Evolutionary conservation across 2,888 invertebrate genomes (phyloP).

Genomic region (Siphlonurus alternatus): DNA sequence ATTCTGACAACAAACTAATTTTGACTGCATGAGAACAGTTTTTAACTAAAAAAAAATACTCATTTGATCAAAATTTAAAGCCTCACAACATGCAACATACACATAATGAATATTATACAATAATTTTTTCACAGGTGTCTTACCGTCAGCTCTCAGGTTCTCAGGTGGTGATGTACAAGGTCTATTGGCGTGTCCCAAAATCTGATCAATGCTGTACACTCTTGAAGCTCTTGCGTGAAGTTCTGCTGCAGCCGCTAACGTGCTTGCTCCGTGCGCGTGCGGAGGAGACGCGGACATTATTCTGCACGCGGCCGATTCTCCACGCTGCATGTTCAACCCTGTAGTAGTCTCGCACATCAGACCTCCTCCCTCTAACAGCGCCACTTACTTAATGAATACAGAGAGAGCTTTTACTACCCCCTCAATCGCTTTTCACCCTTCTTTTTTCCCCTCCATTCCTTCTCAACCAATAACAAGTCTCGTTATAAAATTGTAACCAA

Average conservation of each 20-base stretch:
- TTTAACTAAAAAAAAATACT: no score
- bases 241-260: not conserved
- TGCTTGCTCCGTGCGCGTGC: not conserved
- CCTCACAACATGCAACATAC: no score
- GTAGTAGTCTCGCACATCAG: not conserved
- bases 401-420: not conserved
- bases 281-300: not conserved
- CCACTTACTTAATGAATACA: not conserved
- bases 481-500: not conserved
- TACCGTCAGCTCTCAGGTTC: not conserved
- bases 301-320: not conserved
- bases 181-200: not conserved
- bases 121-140: no score
- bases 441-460: not conserved
- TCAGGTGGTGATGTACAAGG: not conserved
- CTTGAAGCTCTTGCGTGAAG: not conserved
- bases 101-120: no score
- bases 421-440: not conserved
- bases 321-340: not conserved
- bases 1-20: no score
- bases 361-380: not conserved
- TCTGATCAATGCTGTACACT: slow-evolving; percentile 1
- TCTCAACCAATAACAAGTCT: not conserved
- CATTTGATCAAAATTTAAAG: no score
- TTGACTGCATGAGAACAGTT: no score